phyloP scores from a whole-genome alignment of 2,888 invertebrate species.

The Lithophane semibrunnea region DNA sequence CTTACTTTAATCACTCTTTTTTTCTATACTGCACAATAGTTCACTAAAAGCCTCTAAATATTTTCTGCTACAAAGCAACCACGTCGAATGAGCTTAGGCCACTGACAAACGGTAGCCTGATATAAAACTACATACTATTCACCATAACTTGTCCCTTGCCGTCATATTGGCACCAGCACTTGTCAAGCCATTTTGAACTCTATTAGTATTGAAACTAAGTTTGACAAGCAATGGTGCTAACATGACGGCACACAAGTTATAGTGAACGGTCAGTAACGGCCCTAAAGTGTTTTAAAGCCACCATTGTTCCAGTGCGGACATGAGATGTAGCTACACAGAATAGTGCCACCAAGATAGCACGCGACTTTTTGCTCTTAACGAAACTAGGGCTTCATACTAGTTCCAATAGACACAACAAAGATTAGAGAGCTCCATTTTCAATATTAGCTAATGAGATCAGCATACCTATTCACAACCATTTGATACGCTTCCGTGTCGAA shows the following conservation, averaged over 20 bases:
- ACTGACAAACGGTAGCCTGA: not conserved
- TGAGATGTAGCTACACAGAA: too few relatives aligned
- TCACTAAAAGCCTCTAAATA: conserved; percentile 14
- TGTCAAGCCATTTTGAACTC: too few relatives aligned
- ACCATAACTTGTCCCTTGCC: too few relatives aligned
- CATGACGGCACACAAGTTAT: too few relatives aligned
- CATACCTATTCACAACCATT: not conserved
- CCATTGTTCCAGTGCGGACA: not conserved
- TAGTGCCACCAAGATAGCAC: not conserved
- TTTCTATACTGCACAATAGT: not conserved
- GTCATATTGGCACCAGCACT: too few relatives aligned
- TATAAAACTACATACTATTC: not conserved
- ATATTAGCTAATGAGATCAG: conserved; percentile 29
- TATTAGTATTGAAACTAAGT: too few relatives aligned
- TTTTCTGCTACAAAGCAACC: not conserved
- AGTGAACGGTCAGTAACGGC: not conserved
- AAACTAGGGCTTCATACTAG: not conserved
- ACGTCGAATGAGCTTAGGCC: not conserved
- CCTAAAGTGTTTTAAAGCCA: not conserved
- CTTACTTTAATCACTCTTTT: not conserved
- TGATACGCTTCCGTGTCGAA: not conserved
- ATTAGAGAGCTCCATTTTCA: not conserved
- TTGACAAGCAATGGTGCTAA: too few relatives aligned
- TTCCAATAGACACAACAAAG: not conserved
- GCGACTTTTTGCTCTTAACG: not conserved